Conservation (phyloP, 1,140 invertebrate species). For the Drosophila takahashii region DNA sequence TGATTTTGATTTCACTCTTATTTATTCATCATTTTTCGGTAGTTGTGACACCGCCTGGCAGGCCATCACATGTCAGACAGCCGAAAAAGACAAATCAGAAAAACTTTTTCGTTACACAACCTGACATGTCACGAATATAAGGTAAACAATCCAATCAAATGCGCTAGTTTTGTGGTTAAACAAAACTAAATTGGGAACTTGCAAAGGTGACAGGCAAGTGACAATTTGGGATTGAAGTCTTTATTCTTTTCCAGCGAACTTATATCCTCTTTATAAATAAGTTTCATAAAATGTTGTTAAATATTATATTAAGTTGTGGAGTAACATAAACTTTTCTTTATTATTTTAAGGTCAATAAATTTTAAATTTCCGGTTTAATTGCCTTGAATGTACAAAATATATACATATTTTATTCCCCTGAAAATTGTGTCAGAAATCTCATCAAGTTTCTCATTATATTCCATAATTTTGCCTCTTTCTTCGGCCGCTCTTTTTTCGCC, state of each 20-base stretch:
- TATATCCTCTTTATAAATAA: not conserved
- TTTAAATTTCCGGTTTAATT: not conserved
- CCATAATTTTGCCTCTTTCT: constrained; percentile 7
- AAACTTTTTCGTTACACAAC: constrained; percentile 21
- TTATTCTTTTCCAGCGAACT: constrained; percentile 10
- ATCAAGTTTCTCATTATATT: constrained; percentile 23
- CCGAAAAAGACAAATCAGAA: constrained; percentile 43
- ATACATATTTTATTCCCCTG: not conserved
- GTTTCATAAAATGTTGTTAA: not conserved
- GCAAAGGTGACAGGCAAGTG: constrained; percentile 33
- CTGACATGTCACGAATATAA: constrained; percentile 53
- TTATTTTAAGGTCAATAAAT: too few relatives aligned
- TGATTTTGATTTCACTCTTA: constrained; percentile 45
- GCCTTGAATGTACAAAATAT: too few relatives aligned
- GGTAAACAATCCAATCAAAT: constrained; percentile 25
- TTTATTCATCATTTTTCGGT: constrained; percentile 72
- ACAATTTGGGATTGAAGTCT: constrained; percentile 11
- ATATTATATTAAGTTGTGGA: not conserved
- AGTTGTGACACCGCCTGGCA: constrained; percentile 56
- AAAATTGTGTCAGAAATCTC: constrained; percentile 5
- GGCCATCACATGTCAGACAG: constrained; percentile 58
- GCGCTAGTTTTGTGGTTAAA: constrained; percentile 22
- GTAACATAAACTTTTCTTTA: too few relatives aligned
- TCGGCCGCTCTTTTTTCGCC: not conserved
- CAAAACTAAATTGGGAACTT: constrained; percentile 19